Evolutionary conservation across 2,113 vertebrate species (phyloP).

Genomic region (Ornithorhynchus anatinus): DNA sequence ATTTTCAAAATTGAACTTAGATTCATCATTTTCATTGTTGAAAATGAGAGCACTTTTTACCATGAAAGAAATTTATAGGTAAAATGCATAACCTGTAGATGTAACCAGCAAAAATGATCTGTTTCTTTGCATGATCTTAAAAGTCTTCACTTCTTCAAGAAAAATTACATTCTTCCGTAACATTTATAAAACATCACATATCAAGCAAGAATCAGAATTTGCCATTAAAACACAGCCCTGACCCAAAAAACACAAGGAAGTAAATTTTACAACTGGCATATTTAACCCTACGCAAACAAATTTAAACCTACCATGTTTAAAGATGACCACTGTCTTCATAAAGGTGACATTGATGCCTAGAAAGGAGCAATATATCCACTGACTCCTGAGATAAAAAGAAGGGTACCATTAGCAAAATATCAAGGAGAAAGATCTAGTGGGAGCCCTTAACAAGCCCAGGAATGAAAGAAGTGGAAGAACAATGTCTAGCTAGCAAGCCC

Average conservation of each 20-base stretch:
- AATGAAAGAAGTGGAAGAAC: background rate
- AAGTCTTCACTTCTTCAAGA: slow-evolving; percentile 58
- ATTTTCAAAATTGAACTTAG: too few relatives aligned
- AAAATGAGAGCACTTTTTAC: background rate
- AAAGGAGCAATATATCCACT: slow-evolving; percentile 3
- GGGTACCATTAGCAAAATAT: background rate
- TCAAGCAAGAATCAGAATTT: slow-evolving; percentile 73
- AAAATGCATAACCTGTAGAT: slow-evolving; percentile 64
- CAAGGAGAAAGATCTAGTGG: background rate
- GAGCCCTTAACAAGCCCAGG: background rate
- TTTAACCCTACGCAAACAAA: slow-evolving; percentile 57
- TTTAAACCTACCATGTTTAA: slow-evolving; percentile 1
- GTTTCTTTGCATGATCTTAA: slow-evolving; percentile 55
- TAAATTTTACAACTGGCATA: slow-evolving; percentile 61
- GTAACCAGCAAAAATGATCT: slow-evolving; percentile 60
- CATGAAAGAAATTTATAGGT: slow-evolving; percentile 11
- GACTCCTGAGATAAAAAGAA: slow-evolving; percentile 24
- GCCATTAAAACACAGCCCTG: slow-evolving; percentile 58
- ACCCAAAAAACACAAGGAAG: slow-evolving; percentile 59
- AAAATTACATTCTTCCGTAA: slow-evolving; percentile 66
- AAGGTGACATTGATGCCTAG: background rate
- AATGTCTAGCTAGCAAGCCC: background rate
- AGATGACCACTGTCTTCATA: background rate
- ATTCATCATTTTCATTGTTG: too few relatives aligned
- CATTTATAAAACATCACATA: slow-evolving; percentile 73